These are phyloP conservation scores for Myxocyprinus asiaticus DNA, from an alignment of 2,113 vertebrate genomes.

Conservation along the genomic window DNA sequence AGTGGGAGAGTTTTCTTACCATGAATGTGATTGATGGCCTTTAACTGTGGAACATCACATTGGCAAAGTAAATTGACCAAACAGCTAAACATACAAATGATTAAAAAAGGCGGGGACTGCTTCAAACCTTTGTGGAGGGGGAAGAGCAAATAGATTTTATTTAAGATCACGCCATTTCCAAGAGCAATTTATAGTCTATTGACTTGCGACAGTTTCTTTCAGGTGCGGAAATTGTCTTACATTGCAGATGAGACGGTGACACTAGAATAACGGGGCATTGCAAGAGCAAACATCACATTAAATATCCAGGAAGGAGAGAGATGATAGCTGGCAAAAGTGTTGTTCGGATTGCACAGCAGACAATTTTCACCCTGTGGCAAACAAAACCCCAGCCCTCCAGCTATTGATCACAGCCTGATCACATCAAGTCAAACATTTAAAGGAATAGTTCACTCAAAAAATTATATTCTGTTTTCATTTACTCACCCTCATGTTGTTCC, in stretches of 20 bases:
- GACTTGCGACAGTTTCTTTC: constrained; percentile 90
- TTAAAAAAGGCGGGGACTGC: constrained; percentile 86
- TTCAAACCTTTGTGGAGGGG: constrained; percentile 67
- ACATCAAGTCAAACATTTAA: too few species aligned
- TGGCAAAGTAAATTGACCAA: constrained; percentile 84
- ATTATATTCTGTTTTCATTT: too few species aligned
- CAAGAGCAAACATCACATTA: constrained; percentile 85
- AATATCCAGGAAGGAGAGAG: constrained; percentile 74
- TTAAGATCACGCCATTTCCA: constrained; percentile 88
- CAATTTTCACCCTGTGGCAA: constrained; percentile 62
- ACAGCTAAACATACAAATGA: constrained; percentile 98
- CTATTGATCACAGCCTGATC: too few species aligned
- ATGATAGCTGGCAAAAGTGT: constrained; percentile 85
- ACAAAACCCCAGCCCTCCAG: constrained; percentile 31
- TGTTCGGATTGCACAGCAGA: constrained; percentile 57
- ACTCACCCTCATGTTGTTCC: too few species aligned
- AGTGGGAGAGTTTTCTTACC: constrained; percentile 82
- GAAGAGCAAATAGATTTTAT: constrained; percentile 83
- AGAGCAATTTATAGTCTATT: constrained; percentile 97
- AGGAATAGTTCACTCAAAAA: too few species aligned
- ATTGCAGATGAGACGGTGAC: constrained; percentile 96
- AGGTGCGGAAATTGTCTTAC: constrained; percentile 96
- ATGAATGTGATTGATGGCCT: constrained; percentile 87
- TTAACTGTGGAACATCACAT: constrained; percentile 80
- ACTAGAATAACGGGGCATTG: constrained; percentile 73